Evolutionary conservation across 2,888 invertebrate genomes (phyloP), one percentile per base, ranked within the genome.

Genomic region (Neoaliturus tenellus): DNA sequence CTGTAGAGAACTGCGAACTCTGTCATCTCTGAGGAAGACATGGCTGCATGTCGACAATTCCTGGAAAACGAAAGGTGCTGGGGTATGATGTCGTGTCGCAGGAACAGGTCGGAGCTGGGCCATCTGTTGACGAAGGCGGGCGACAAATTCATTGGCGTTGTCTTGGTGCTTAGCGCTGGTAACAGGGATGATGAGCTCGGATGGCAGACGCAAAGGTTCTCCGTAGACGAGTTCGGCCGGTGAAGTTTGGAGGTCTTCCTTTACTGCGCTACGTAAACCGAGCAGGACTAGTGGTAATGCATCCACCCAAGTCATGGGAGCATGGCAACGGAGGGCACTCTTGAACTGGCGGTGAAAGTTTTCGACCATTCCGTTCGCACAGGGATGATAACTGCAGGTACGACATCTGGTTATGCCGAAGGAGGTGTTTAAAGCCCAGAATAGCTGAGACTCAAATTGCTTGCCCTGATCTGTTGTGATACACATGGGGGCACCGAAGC

Each of bases 391-490:
- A 41, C 39, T 41, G 41, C 17, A 25, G 28, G 78, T 78, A n/a
- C 14, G 20, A n/a, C 6, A 3, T 1, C 6, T 8, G 5, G 28
- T 33, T 5, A 33, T 71, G 1, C 75, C 75, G 2, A 41, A 44
- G 1, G 17, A 28, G 17, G 25, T 4, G 1, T 8, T 23, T 41
- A 75, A 25, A 23, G 8, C 17, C 10, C 20, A n/a, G 25, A 75
- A 75, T 3, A 75, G 3, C 1, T 10, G 8, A 2, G 44, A 44
- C 14, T 20, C 20, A 14, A 48, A 44, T 28, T 82, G 0, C 17
- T 14, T 0, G 88, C 88, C 87, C 87, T 88, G 5, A 86, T 85
- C 33, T 83, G 87, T 51, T 86, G 85, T 73, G 85, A 44, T n/a
- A 23, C 69, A 51, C 0, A 87, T 31, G 33, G 2, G 69, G 69